Percentiles rank a stretch among this genome's conserved stretches.
phyloP scores from a whole-genome alignment of 2,888 invertebrate genomes.

The Pyrocoelia pectoralis region DNA sequence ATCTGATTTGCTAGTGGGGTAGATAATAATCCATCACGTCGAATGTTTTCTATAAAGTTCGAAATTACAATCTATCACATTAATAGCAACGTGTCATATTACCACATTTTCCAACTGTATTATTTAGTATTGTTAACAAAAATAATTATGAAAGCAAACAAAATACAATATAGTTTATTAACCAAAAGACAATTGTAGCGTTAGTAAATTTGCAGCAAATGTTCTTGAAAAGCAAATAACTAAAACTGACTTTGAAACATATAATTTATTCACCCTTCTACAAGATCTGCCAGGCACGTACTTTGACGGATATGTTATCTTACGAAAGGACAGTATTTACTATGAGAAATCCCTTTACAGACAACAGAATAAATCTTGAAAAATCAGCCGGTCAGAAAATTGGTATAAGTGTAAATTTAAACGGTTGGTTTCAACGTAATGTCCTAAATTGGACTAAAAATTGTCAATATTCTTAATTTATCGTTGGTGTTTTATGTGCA shows the following conservation, averaged over 20 bases:
- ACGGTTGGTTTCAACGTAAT: not conserved
- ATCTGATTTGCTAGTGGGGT: no score
- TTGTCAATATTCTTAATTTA: not conserved
- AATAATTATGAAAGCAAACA: no score
- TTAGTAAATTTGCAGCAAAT: not conserved
- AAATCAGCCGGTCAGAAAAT: slow-evolving; percentile 11
- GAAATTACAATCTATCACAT: no score
- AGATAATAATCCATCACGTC: no score
- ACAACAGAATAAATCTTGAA: slow-evolving; percentile 6
- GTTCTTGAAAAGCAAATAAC: not conserved
- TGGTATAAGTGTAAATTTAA: not conserved
- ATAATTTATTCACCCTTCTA: slow-evolving; percentile 12
- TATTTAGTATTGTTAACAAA: no score
- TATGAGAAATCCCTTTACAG: slow-evolving; percentile 6
- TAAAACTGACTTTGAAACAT: not conserved
- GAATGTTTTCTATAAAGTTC: no score
- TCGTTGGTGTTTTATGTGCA: not conserved
- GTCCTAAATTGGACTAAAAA: not conserved
- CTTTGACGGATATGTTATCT: slow-evolving; percentile 12
- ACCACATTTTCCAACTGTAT: no score
- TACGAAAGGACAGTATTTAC: slow-evolving; percentile 12
- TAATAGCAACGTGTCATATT: no score
- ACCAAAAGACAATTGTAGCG: no score
- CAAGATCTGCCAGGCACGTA: slow-evolving; percentile 7
- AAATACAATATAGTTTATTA: no score